phyloP scores from a whole-genome alignment of 2,888 invertebrate species.

The Sarcophaga carnaria region DNA sequence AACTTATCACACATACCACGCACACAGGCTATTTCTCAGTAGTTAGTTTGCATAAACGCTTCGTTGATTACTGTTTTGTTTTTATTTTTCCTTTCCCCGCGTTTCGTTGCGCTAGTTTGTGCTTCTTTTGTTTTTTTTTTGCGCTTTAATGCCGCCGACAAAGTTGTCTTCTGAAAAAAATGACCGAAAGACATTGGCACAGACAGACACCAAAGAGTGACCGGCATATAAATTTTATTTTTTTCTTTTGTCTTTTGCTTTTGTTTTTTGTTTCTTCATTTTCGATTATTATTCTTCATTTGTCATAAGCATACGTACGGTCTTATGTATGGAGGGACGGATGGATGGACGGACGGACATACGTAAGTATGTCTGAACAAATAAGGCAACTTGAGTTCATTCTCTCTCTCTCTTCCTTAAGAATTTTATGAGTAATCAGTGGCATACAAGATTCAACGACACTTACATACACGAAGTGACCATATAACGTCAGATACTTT shows the following conservation, averaged over 20 bases:
- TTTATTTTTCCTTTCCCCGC: not conserved
- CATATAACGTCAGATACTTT: slow-evolving; percentile 1
- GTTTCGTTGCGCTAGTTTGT: too few relatives aligned
- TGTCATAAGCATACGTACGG: too few relatives aligned
- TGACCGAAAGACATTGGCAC: slow-evolving; percentile 38
- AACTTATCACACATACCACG: not conserved
- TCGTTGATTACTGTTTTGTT: not conserved
- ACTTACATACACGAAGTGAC: not conserved
- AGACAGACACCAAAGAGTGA: slow-evolving; percentile 33
- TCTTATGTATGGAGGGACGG: too few relatives aligned
- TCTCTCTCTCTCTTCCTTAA: not conserved
- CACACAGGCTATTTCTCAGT: not conserved
- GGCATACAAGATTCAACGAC: not conserved
- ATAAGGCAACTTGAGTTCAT: slow-evolving; percentile 23
- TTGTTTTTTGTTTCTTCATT: not conserved
- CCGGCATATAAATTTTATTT: slow-evolving; percentile 19
- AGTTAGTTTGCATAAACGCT: slow-evolving; percentile 5
- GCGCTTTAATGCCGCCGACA: slow-evolving; percentile 57
- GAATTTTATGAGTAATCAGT: slow-evolving; percentile 51
- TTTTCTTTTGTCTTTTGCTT: not conserved
- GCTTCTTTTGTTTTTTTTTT: not conserved
- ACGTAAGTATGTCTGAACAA: not conserved
- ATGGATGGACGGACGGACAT: too few relatives aligned
- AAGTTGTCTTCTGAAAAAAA: slow-evolving; percentile 49
- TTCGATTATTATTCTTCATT: slow-evolving; percentile 9